Base-by-base conservation (phyloP, 1,140 invertebrate genomes). In the Callitettix versicolor region DNA sequence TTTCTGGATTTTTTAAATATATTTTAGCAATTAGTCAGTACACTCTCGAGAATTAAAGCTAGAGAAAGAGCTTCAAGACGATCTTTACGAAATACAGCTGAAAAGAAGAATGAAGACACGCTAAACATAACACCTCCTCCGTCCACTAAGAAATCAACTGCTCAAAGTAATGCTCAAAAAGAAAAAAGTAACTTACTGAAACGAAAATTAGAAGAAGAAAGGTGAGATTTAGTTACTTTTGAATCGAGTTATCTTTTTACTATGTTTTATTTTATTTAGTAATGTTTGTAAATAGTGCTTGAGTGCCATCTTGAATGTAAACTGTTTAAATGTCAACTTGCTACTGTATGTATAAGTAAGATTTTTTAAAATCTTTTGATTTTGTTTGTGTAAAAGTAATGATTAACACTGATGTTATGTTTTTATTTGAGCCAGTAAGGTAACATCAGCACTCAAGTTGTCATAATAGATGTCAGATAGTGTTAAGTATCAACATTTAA, bases 31-130 rank as follows among this genome's bases (percentile, higher is more conserved):
- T 38, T 60, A 14, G 59, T 53, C 11, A 55, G 52, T n/a, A 55
- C 59, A 15, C 48, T 60, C 7, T 54, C 59, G 15, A 44, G 56
- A 43, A 60, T 60, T 34, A 56, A 53, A 41, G 59, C 59, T 15
- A 38, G 56, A 41, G 55, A 55, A n/a, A 60, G 51, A 51, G 59
- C 59, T 5, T 47, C 20, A 3, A 41, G 55, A 33, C 15, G 42
- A 22, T 22, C 38, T 30, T 34, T 26, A 14, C 38, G 43, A 42
- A 17, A 30, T 17, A 17, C 42, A 34, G 33, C 42, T 38, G 46
- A 52, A 6, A 60, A 56, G 49, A 60, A 56, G 24, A 42, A 41
- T 49, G 59, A 60, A 46, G 59, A 57, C 12, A n/a, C 42, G 46
- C 11, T 33, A 33, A 18, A 21, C 11, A 22, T 26, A 11, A 17